Conservation (phyloP, 2,888 invertebrate genomes). For the Synergus itoensis region DNA sequence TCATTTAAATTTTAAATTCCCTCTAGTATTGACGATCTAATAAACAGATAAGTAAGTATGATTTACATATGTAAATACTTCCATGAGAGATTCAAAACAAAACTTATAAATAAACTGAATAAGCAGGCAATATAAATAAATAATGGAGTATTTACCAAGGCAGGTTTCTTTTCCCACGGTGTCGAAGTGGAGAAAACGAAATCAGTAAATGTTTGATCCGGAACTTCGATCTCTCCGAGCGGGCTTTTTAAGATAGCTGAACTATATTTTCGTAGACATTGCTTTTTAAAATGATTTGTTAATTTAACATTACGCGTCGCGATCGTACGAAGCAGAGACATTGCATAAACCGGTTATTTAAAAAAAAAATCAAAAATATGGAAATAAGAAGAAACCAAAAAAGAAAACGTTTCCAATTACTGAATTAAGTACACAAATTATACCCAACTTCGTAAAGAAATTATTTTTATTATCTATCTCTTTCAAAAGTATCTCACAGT, state of each 20-base stretch:
- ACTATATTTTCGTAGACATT: conserved; percentile 52
- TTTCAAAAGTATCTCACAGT: background rate
- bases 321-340: conserved; percentile 39
- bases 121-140: background rate
- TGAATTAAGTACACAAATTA: conserved; percentile 21
- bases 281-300: conserved; percentile 29
- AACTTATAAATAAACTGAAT: background rate
- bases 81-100: background rate
- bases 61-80: background rate
- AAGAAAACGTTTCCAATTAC: background rate
- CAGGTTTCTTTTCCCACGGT: conserved; percentile 81
- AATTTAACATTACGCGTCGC: conserved; percentile 35
- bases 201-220: conserved; percentile 81
- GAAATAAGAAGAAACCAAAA: background rate
- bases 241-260: conserved; percentile 78
- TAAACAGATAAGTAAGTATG: background rate
- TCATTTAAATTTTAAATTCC: background rate
- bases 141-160: conserved; percentile 80
- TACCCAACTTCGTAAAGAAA: conserved; percentile 4
- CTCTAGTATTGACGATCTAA: background rate
- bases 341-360: background rate
- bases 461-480: conserved; percentile 22
- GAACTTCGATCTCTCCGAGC: conserved; percentile 80
- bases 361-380: background rate
- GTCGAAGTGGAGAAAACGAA: conserved; percentile 81